Evolutionary conservation across 2,888 invertebrate species (phyloP), one percentile per base, ranked within the genome.

Genomic region (Tridacna gigas): DNA sequence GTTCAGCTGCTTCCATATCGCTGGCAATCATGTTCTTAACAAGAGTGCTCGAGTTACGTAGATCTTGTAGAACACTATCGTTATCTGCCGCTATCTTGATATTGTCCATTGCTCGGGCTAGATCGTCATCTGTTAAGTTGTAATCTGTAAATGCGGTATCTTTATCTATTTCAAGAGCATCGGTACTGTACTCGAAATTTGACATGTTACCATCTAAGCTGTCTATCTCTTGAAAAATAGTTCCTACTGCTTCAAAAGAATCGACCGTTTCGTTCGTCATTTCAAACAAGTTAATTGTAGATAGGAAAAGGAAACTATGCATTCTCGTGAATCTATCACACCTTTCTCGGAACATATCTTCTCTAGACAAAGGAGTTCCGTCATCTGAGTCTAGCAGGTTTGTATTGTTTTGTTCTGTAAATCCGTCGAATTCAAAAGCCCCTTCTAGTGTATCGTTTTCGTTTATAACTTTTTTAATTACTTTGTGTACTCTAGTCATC

Each of bases 41-140:
- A 51, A 79, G 28, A 0, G 61, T 11, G 15, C 22, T 45, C 0
- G 25, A 20, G n/a, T 12, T 18, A 7, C 13, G n/a, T 5, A 69
- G 47, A 7, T 67, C 80, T 7, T n/a, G 15, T 4, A 86, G 11
- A 5, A 79, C 45, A 25, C 80, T 75, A 63, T 83, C 78, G n/a
- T 48, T 61, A 48, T 48, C 48, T n/a, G 78, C 9, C 28, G 67
- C 51, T 5, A 26, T 37, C 61, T 65, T 75, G 26, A 75, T 66
- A 3, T 79, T 47, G 25, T 60, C 51, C 15, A 86, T 56, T 1
- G 73, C 75, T 22, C 48, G 22, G 11, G 61, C 47, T 12, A 86
- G 60, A n/a, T 78, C 80, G 25, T 63, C 66, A 7, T 26, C n/a
- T 18, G 80, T 80, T 7, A 86, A 28, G 25, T 86, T 83, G 67